A percentile compares a stretch with the other conserved stretches of the same genome.
phyloP scores from a whole-genome alignment of 2,113 vertebrate genomes.

The Barnardius zonarius region DNA sequence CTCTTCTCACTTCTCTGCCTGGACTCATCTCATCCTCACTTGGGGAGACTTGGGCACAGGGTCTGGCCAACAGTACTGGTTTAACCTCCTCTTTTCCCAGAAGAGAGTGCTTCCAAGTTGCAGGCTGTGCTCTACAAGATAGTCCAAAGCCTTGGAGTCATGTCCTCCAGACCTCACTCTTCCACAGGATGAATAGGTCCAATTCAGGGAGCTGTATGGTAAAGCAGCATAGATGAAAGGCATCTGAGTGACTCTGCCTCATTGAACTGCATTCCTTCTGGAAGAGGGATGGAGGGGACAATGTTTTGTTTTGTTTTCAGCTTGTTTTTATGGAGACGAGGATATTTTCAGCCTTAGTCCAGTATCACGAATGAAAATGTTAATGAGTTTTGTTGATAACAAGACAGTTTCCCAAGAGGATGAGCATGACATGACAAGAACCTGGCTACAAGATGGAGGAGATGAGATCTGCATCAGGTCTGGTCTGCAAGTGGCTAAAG shows the following conservation, averaged over 20 bases:
- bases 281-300: not conserved
- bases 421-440: not conserved
- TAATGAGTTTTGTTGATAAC: not conserved
- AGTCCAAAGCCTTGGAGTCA: not conserved
- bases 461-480: not conserved
- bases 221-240: not conserved
- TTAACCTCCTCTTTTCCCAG: not conserved
- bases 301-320: not conserved
- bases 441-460: not conserved
- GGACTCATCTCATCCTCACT: not conserved
- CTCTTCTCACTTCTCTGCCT: not conserved
- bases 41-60: not conserved
- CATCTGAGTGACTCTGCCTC: not conserved
- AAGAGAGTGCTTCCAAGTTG: not conserved
- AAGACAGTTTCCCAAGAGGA: not conserved
- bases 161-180: not conserved
- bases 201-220: not conserved
- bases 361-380: not conserved
- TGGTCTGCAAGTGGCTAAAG: not conserved
- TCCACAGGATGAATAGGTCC: not conserved
- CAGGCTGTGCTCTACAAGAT: not conserved
- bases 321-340: not conserved
- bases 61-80: not conserved
- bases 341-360: constrained; percentile 11
- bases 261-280: not conserved